These are phyloP conservation scores for Chouioia cunea DNA, from an alignment of 2,888 invertebrate genomes.

Conservation along the genomic window DNA sequence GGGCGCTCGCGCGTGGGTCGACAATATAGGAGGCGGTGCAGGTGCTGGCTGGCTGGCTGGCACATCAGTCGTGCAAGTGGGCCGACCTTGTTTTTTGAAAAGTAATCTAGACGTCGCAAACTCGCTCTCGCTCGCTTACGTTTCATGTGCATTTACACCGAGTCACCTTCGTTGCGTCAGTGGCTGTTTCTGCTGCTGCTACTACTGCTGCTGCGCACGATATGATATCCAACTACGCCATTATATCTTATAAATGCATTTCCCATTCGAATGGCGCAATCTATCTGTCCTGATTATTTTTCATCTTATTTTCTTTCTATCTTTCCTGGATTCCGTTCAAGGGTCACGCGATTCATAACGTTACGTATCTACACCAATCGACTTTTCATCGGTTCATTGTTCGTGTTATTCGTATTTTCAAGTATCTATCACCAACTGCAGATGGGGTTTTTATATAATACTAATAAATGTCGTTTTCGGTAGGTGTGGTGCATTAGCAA, in stretches of 20 bases:
- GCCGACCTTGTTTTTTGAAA: slow-evolving; percentile 38
- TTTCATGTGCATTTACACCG: slow-evolving; percentile 22
- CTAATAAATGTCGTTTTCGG: too few species aligned
- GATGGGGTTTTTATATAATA: too few species aligned
- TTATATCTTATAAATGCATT: background rate
- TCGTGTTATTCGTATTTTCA: too few species aligned
- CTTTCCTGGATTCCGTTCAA: too few species aligned
- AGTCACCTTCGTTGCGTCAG: slow-evolving; percentile 41
- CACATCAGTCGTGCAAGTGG: slow-evolving; percentile 10
- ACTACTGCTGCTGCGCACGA: slow-evolving; percentile 5
- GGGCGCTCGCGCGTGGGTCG: background rate
- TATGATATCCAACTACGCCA: too few species aligned
- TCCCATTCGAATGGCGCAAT: slow-evolving; percentile 15
- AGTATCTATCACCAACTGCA: too few species aligned
- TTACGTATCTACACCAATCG: too few species aligned
- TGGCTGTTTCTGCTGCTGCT: too few species aligned
- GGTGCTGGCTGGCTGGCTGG: background rate
- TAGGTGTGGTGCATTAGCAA: too few species aligned
- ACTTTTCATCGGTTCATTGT: too few species aligned
- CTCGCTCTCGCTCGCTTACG: background rate
- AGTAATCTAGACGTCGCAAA: slow-evolving; percentile 40
- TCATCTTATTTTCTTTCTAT: background rate
- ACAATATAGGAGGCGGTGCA: background rate
- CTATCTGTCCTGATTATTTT: slow-evolving; percentile 4
- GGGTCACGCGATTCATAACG: too few species aligned